phyloP scores from a whole-genome alignment of 2,888 invertebrate genomes.

The Mactromeris polynyma region DNA sequence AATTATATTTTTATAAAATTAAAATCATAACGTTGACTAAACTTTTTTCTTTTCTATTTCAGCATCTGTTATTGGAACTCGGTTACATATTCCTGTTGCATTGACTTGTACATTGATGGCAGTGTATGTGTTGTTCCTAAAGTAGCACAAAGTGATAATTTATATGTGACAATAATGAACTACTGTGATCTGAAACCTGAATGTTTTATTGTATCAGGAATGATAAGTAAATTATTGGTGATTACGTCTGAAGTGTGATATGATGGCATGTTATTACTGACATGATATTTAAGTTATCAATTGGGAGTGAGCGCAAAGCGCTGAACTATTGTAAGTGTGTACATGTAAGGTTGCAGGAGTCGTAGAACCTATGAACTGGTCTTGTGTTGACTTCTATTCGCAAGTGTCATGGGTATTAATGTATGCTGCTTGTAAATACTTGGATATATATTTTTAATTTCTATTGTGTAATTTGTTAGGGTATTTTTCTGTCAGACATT shows the following conservation, averaged over 20 bases:
- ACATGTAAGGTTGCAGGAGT: not conserved
- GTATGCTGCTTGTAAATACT: not conserved
- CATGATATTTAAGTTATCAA: not conserved
- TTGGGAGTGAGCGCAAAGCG: not conserved
- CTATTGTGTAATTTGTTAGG: not conserved
- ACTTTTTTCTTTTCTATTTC: slow-evolving; percentile 58
- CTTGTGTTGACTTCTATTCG: not conserved
- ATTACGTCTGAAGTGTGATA: not conserved
- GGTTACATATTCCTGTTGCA: slow-evolving; percentile 87
- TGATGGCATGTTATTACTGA: not conserved
- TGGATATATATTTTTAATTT: not conserved
- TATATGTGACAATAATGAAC: slow-evolving; percentile 18
- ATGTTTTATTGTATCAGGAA: not conserved
- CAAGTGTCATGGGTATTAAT: not conserved
- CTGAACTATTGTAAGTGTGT: not conserved
- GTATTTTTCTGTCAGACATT: not conserved
- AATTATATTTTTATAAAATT: not conserved
- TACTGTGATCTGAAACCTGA: slow-evolving; percentile 33
- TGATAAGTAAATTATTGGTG: not conserved
- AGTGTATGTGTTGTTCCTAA: slow-evolving; percentile 86
- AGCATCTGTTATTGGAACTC: slow-evolving; percentile 87
- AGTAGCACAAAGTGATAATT: slow-evolving; percentile 55
- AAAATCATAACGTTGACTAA: not conserved
- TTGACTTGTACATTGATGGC: slow-evolving; percentile 86
- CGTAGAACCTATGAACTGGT: not conserved